Evolutionary conservation across 2,888 invertebrate species (phyloP).

Genomic region (Agrochola macilenta): DNA sequence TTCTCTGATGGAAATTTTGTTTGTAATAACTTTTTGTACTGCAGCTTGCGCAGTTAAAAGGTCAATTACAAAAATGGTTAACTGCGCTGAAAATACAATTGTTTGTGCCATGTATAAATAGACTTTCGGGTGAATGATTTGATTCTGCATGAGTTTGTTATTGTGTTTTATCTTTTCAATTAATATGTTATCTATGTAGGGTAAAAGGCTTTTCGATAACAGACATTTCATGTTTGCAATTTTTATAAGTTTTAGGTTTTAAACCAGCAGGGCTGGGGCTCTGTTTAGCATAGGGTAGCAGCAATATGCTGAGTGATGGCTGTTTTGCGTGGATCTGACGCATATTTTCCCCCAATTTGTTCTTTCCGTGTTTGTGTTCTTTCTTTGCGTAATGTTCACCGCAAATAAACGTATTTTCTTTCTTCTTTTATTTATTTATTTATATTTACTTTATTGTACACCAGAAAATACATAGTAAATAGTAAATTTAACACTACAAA

Average conservation of each 20-base stretch:
- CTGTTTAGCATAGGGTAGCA: too few relatives aligned
- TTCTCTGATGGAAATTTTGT: slow-evolving; percentile 2
- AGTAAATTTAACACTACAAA: too few relatives aligned
- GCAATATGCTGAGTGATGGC: too few relatives aligned
- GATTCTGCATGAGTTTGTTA: slow-evolving; percentile 5
- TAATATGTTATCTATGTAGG: slow-evolving; percentile 18
- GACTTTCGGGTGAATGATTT: neutral
- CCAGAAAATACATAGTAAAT: too few relatives aligned
- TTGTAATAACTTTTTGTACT: slow-evolving; percentile 41
- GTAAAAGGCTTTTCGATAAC: neutral
- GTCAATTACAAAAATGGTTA: slow-evolving; percentile 17
- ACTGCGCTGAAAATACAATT: slow-evolving; percentile 31
- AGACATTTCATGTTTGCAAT: neutral
- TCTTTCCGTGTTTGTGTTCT: too few relatives aligned
- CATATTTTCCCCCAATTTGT: too few relatives aligned
- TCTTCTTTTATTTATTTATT: too few relatives aligned
- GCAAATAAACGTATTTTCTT: too few relatives aligned
- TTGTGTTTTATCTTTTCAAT: slow-evolving; percentile 14
- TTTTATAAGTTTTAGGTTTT: neutral
- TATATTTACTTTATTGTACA: too few relatives aligned
- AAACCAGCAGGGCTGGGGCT: too few relatives aligned
- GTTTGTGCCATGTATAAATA: neutral
- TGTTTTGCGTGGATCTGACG: too few relatives aligned
- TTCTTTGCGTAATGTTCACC: too few relatives aligned
- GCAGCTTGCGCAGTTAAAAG: slow-evolving; percentile 13